Conservation (phyloP, 2,888 invertebrate genomes). For the Schizotus pectinicornis region DNA sequence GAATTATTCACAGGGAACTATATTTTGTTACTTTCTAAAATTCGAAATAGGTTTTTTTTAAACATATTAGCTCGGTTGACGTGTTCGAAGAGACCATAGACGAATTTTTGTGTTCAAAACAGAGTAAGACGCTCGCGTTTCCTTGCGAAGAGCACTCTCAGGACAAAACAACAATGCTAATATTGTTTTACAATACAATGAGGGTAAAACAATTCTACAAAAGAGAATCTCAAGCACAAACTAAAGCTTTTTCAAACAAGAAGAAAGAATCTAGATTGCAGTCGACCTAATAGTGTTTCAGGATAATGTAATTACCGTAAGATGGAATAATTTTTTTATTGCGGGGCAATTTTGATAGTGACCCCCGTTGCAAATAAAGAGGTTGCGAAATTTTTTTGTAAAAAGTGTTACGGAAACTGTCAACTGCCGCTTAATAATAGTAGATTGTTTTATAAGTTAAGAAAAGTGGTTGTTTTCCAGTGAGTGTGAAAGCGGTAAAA, state of each 20-base stretch:
- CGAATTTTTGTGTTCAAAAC: background rate
- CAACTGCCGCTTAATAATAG: too few relatives aligned
- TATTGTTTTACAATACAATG: background rate
- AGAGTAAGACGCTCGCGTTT: background rate
- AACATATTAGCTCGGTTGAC: background rate
- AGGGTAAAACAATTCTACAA: constrained; percentile 1
- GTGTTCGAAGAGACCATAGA: background rate
- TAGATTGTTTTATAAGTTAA: too few relatives aligned
- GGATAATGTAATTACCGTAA: too few relatives aligned
- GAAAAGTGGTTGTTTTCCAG: too few relatives aligned
- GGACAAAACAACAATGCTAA: background rate
- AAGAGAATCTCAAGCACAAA: background rate
- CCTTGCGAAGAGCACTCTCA: background rate
- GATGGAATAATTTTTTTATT: too few relatives aligned
- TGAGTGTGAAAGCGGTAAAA: too few relatives aligned
- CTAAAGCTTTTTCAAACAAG: background rate
- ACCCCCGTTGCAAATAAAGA: too few relatives aligned
- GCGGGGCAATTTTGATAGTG: too few relatives aligned
- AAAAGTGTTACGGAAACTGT: too few relatives aligned
- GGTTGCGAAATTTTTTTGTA: too few relatives aligned
- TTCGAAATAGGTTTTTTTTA: background rate
- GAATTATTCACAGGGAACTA: background rate
- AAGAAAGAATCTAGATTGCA: background rate
- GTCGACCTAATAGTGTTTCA: background rate
- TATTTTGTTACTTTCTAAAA: background rate